Conservation (phyloP, 2,113 vertebrate genomes). For the Amphiprion ocellaris region DNA sequence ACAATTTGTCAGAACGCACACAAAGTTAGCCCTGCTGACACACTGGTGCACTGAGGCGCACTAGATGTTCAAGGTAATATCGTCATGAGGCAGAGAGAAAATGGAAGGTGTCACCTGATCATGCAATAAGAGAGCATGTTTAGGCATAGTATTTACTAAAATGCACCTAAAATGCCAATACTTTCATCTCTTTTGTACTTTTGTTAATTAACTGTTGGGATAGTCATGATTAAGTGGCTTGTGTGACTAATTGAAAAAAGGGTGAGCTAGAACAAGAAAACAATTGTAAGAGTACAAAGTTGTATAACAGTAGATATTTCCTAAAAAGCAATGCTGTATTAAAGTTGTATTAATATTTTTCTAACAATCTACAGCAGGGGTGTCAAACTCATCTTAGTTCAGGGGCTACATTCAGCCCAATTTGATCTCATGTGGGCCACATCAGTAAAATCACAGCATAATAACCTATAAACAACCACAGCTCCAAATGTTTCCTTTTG, state of each 20-base stretch:
- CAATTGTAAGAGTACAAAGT: neutral
- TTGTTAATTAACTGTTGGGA: constrained; percentile 1
- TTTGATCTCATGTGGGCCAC: no score
- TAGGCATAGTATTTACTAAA: neutral
- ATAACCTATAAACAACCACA: no score
- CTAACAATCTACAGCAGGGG: no score
- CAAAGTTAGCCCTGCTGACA: constrained; percentile 5
- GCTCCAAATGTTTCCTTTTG: no score
- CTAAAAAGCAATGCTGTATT: neutral
- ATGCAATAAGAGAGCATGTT: neutral
- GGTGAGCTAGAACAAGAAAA: neutral
- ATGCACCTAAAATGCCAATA: neutral
- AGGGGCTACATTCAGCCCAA: no score
- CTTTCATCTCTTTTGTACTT: neutral
- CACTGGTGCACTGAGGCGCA: constrained; percentile 29
- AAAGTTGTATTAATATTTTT: neutral
- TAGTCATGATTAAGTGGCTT: neutral
- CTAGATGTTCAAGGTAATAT: neutral
- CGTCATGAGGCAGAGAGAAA: neutral
- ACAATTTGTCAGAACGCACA: constrained; percentile 30
- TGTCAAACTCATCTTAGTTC: no score
- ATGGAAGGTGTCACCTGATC: neutral
- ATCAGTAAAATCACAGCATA: no score
- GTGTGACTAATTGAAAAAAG: neutral
- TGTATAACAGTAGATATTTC: neutral